These are phyloP conservation scores for Hydriomena furcata DNA, from an alignment of 2,888 invertebrate genomes.

Conservation along the genomic window DNA sequence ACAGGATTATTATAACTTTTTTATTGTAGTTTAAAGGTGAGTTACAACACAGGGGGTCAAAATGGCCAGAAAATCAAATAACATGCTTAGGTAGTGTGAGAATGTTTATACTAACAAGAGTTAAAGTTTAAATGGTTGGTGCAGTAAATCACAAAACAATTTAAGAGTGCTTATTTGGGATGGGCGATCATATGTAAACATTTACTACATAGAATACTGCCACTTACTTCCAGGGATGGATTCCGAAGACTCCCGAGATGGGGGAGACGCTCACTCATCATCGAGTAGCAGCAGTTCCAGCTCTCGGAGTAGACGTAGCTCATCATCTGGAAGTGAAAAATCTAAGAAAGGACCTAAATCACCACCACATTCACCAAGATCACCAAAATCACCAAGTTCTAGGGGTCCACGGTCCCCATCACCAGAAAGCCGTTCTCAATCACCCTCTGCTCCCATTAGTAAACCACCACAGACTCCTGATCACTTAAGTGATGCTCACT, in stretches of 20 bases:
- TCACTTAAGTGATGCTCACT: constrained; percentile 72
- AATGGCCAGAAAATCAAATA: constrained; percentile 4
- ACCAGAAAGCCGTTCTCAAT: constrained; percentile 58
- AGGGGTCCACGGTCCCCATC: constrained; percentile 60
- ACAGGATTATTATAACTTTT: neutral
- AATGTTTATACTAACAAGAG: constrained; percentile 50
- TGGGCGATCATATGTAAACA: constrained; percentile 34
- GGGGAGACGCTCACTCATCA: constrained; percentile 68
- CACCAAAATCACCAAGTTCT: constrained; percentile 42
- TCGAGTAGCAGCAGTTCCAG: constrained; percentile 79
- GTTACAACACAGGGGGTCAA: constrained; percentile 3
- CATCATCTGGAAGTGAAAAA: constrained; percentile 68
- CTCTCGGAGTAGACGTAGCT: constrained; percentile 71
- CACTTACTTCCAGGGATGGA: constrained; percentile 81
- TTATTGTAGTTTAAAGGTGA: constrained; percentile 8
- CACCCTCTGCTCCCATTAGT: constrained; percentile 49
- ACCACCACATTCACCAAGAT: constrained; percentile 53
- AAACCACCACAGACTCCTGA: constrained; percentile 60
- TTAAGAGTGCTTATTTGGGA: constrained; percentile 52
- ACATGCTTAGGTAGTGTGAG: constrained; percentile 35
- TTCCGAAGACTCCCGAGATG: constrained; percentile 85
- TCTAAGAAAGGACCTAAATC: constrained; percentile 70
- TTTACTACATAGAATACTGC: constrained; percentile 41
- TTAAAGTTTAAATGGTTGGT: constrained; percentile 41
- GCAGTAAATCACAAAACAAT: constrained; percentile 46